Evolutionary conservation across 2,888 invertebrate species (phyloP).

Genomic region (Pegoplata infirma): DNA sequence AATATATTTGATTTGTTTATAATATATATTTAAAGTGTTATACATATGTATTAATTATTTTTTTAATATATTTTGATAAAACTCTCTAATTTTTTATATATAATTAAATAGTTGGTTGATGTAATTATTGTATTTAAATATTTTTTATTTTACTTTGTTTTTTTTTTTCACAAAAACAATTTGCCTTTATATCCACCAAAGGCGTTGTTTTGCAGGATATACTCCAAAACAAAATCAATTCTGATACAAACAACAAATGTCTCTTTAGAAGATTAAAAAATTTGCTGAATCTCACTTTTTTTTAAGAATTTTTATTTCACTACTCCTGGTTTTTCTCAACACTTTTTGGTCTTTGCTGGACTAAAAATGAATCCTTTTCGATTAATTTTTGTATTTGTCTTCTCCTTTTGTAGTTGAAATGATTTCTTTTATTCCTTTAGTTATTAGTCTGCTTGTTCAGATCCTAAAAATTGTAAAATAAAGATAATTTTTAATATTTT

Average conservation of each 20-base stretch:
- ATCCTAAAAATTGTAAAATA: slow-evolving; percentile 40
- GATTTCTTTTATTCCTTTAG: slow-evolving; percentile 44
- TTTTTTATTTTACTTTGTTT: slow-evolving; percentile 7
- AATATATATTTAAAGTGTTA: slow-evolving; percentile 35
- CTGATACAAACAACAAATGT: slow-evolving; percentile 20
- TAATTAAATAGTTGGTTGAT: slow-evolving; percentile 18
- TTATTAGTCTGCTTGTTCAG: slow-evolving; percentile 36
- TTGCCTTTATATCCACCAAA: neutral
- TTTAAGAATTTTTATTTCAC: slow-evolving; percentile 8
- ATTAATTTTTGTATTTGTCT: slow-evolving; percentile 46
- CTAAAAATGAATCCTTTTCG: neutral
- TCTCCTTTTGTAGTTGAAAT: slow-evolving; percentile 46
- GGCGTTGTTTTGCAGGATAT: neutral
- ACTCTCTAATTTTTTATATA: slow-evolving; percentile 18
- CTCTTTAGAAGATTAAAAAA: slow-evolving; percentile 23
- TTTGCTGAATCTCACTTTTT: slow-evolving; percentile 24
- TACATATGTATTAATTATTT: slow-evolving; percentile 57
- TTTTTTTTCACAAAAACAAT: slow-evolving; percentile 15
- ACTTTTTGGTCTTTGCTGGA: slow-evolving; percentile 28
- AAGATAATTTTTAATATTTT: neutral
- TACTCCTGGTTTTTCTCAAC: slow-evolving; percentile 13
- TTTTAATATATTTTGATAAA: slow-evolving; percentile 41
- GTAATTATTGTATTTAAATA: slow-evolving; percentile 35
- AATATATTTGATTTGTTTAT: slow-evolving; percentile 51
- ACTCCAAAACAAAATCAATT: slow-evolving; percentile 9